Percentiles rank a stretch among this genome's conserved stretches.
phyloP scores from a whole-genome alignment of 30 jellyfish, hydroid and myxozoan genomes.

The Chrysaora quinquecirrha region DNA sequence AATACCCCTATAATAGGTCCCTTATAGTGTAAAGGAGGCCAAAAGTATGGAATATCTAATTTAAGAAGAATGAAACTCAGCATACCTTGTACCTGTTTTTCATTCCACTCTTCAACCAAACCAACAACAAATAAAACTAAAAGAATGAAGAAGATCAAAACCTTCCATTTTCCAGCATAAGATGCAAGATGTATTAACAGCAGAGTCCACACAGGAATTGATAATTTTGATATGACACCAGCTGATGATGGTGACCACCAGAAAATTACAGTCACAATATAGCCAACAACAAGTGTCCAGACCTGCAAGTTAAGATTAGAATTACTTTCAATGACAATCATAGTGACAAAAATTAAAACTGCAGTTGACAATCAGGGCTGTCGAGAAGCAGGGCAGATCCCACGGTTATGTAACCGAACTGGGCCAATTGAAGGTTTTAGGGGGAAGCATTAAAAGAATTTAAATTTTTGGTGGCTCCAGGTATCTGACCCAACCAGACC shows the following conservation, averaged over 20 bases:
- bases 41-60: too few relatives aligned
- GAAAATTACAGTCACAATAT: conserved; percentile 50
- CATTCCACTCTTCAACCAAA: conserved; percentile 72
- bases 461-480: too few relatives aligned
- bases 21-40: too few relatives aligned
- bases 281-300: conserved; percentile 86
- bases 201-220: conserved; percentile 74
- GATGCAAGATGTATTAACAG: conserved; percentile 82
- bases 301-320: conserved; percentile 60
- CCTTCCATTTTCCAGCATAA: conserved; percentile 85
- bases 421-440: too few relatives aligned
- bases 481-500: too few relatives aligned
- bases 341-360: too few relatives aligned
- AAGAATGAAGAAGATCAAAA: conserved; percentile 59
- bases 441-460: too few relatives aligned
- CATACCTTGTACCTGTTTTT: conserved; percentile 12
- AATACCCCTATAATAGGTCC: too few relatives aligned
- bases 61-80: neutral
- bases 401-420: too few relatives aligned
- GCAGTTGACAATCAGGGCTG: too few relatives aligned
- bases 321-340: neutral
- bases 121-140: conserved; percentile 63
- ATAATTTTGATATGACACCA: conserved; percentile 28
- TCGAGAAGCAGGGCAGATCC: too few relatives aligned
- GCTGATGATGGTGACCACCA: conserved; percentile 64